These are phyloP conservation scores for Oophaga sylvatica DNA, from an alignment of 2,797 vertebrate genomes.

Conservation along the genomic window DNA sequence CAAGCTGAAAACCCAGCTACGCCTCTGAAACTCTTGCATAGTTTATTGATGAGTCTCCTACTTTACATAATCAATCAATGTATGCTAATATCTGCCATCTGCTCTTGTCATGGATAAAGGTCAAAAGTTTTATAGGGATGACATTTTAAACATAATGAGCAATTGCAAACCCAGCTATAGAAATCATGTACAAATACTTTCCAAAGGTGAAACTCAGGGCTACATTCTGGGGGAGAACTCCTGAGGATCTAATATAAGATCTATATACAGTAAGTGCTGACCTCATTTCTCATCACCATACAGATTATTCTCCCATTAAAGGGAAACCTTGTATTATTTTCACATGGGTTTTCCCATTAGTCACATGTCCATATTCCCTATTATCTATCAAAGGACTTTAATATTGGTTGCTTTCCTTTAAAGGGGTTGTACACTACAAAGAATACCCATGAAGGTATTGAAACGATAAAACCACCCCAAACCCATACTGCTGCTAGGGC, in stretches of 20 bases:
- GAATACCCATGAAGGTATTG: no score
- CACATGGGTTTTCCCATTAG: no score
- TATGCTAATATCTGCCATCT: constrained; percentile 50
- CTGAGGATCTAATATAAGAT: neutral
- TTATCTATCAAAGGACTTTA: no score
- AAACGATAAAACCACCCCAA: no score
- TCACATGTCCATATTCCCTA: no score
- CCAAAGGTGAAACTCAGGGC: neutral
- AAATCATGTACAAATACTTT: neutral
- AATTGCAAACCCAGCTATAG: neutral
- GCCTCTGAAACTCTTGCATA: neutral
- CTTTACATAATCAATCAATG: constrained; percentile 47
- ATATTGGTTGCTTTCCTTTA: no score
- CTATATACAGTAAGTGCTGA: neutral
- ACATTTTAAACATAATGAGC: constrained; percentile 17
- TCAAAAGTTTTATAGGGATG: constrained; percentile 28
- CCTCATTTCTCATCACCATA: neutral
- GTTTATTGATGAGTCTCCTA: constrained; percentile 26
- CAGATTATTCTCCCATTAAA: neutral
- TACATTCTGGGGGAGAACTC: neutral
- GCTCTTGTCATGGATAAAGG: constrained; percentile 35
- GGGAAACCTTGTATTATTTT: no score
- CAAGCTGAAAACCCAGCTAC: no score
- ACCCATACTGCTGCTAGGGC: no score
- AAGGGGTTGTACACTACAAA: no score